Percentiles rank a stretch among this genome's conserved stretches.
These are phyloP conservation scores for Atopsyche davidsoni DNA, from an alignment of 1,140 invertebrate species.

Conservation along the genomic window DNA sequence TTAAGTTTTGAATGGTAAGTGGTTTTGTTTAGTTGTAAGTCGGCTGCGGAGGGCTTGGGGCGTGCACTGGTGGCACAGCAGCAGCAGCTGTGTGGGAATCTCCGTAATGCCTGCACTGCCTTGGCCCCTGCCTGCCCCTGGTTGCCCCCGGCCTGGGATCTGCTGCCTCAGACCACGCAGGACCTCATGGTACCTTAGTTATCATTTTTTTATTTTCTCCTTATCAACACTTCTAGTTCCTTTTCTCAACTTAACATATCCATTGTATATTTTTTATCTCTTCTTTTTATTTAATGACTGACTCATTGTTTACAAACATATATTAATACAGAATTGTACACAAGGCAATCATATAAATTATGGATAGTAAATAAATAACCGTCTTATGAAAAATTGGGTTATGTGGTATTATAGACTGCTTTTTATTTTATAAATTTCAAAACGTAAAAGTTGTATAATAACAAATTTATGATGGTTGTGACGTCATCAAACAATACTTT, in stretches of 20 bases:
- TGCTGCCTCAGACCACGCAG: not conserved
- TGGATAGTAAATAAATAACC: not conserved
- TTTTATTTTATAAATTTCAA: not conserved
- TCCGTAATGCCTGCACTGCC: conserved; percentile 1
- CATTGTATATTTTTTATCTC: not conserved
- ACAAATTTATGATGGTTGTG: too few relatives aligned
- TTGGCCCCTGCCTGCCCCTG: conserved; percentile 18
- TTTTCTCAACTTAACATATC: not conserved
- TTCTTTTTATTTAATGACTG: not conserved
- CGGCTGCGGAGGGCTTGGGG: conserved; percentile 8
- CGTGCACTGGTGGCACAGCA: conserved; percentile 10
- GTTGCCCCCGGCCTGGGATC: not conserved
- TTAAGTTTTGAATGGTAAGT: not conserved
- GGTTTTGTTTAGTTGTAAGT: not conserved
- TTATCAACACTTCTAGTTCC: not conserved
- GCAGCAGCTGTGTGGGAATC: conserved; percentile 2
- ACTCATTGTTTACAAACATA: not conserved
- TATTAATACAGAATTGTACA: not conserved
- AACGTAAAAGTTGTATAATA: too few relatives aligned
- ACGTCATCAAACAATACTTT: too few relatives aligned
- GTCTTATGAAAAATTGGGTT: not conserved
- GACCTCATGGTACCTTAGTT: not conserved
- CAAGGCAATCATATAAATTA: not conserved
- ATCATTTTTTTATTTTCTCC: not conserved
- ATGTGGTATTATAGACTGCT: not conserved